Evolutionary conservation across 2,888 invertebrate species (phyloP), one percentile per base, ranked within the genome.

Genomic region (Hecatera dysodea): DNA sequence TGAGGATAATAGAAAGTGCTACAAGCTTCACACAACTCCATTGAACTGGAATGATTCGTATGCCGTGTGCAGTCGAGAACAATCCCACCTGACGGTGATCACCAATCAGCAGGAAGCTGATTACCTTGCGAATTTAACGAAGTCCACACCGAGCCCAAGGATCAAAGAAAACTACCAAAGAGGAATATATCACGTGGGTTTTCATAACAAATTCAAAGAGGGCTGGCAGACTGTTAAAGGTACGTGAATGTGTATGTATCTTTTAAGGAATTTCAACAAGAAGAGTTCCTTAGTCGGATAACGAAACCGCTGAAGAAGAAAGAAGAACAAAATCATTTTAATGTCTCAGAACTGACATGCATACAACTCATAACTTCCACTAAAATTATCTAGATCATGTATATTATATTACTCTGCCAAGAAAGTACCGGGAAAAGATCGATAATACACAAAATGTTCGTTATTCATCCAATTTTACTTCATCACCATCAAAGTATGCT

Each of bases 1-100:
- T 12, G 39, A 39, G 39, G 39, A 15, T 15, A 88, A 85, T 19
- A 90, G 90, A 2, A 89, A 86, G 77, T 94, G 93, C 77, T 94
- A 93, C 84, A 94, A 94, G 70, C 90, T 93, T 44, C 94, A 94
- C 68, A 67, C 89, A n/a, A 84, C 76, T 2, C 91, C 93, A 0
- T 74, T 81, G 77, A 91, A 86, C 50, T 95, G 94, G 94, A 83
- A 83, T 0, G 92, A 93, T 0, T 94, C 94, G 0, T 87, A 89
- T 33, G 81, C 80, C 2, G 76, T 86, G 1, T 95, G 95, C 77
- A 82, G 80, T 29, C 85, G 88, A 1, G 94, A 94, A 67, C 88
- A 88, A 64, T 90, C 92, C 0, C 89, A 91, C 64, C 67, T 94
- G 33, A 91, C 92, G 6, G 86, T 94, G 17, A 88, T 92, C 44